These are phyloP conservation scores for Sparus aurata DNA, from an alignment of 2,797 vertebrate species.

Conservation along the genomic window DNA sequence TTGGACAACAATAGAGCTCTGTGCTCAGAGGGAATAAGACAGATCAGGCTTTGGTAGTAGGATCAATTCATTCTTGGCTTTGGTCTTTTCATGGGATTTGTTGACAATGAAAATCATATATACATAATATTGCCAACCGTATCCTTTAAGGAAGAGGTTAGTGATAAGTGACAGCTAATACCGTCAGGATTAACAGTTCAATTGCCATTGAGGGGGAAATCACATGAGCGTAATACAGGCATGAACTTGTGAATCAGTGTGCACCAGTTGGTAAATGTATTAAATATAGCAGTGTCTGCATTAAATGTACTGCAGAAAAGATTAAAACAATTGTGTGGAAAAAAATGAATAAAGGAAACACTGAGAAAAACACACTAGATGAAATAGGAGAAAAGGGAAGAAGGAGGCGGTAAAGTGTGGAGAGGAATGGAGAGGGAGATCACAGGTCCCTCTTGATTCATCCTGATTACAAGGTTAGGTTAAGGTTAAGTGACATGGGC, in stretches of 20 bases:
- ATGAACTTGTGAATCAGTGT: slow-evolving; percentile 4
- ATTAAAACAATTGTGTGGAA: not conserved
- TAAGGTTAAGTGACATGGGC: slow-evolving; percentile 86
- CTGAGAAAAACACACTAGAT: slow-evolving; percentile 10
- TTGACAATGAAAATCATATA: not conserved
- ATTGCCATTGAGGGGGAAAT: slow-evolving; percentile 10
- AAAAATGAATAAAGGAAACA: slow-evolving; percentile 3
- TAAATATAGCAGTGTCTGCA: slow-evolving; percentile 14
- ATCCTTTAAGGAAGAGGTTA: slow-evolving; percentile 40
- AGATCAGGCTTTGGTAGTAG: not conserved
- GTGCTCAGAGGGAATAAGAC: slow-evolving; percentile 3
- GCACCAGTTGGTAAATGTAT: slow-evolving; percentile 8
- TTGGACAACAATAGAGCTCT: slow-evolving; percentile 17
- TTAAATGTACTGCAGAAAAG: slow-evolving; percentile 5
- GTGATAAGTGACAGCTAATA: slow-evolving; percentile 15
- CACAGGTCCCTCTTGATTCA: slow-evolving; percentile 82
- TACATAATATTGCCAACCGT: not conserved
- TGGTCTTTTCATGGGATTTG: slow-evolving; percentile 20
- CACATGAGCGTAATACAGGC: slow-evolving; percentile 1
- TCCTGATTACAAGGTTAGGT: slow-evolving; percentile 85
- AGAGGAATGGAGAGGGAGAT: slow-evolving; percentile 73
- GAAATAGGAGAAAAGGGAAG: slow-evolving; percentile 23
- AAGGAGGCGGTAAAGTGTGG: slow-evolving; percentile 24
- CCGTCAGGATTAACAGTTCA: slow-evolving; percentile 29
- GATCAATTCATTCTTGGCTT: slow-evolving; percentile 1